Conservation (phyloP, 2,113 vertebrate species). For the Malurus cyaneus region DNA sequence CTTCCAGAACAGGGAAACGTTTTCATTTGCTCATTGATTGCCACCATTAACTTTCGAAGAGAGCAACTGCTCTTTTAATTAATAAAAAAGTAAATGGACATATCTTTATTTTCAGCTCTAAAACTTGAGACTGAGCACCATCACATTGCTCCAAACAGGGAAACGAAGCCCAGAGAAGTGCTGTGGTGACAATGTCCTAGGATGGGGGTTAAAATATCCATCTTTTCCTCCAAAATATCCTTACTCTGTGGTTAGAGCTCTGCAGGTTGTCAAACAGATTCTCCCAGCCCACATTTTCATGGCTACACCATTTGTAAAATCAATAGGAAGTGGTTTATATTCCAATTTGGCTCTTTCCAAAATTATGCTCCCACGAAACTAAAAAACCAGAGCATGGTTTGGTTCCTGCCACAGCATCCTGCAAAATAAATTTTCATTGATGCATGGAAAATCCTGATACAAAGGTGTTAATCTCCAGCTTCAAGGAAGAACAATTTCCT, state of each 20-base stretch:
- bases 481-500: neutral
- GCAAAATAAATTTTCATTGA: neutral
- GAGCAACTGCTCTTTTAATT: neutral
- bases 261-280: neutral
- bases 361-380: neutral
- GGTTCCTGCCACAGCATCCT: neutral
- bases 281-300: neutral
- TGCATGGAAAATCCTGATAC: neutral
- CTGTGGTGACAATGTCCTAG: neutral
- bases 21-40: neutral
- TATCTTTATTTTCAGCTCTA: neutral
- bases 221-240: neutral
- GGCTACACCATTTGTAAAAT: neutral
- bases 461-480: neutral
- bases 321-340: neutral
- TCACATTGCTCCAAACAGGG: neutral
- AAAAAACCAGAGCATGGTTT: fast-evolving
- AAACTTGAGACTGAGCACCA: neutral
- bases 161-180: neutral
- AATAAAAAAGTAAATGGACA: neutral
- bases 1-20: neutral
- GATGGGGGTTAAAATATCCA: neutral
- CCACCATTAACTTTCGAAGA: neutral
- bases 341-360: neutral
- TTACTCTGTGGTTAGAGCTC: neutral